Percentiles rank a stretch among this genome's conserved stretches.
These are phyloP conservation scores for Hylomyscus alleni DNA, from an alignment of 2,797 vertebrate genomes.

Conservation along the genomic window DNA sequence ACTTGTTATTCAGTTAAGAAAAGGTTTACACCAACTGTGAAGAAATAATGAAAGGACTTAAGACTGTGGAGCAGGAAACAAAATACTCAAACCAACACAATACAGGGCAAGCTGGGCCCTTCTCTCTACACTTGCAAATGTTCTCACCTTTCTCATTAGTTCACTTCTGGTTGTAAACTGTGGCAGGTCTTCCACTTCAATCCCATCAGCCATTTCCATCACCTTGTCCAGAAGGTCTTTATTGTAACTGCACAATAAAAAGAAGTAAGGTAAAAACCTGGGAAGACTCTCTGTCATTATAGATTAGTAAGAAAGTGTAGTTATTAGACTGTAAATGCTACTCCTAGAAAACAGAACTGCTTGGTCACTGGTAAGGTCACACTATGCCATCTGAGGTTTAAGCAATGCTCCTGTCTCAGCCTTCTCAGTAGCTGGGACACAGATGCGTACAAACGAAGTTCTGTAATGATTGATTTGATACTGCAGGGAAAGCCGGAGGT, in stretches of 20 bases:
- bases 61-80: background rate
- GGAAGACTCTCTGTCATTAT: background rate
- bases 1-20: slow-evolving; percentile 39
- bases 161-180: slow-evolving; percentile 95
- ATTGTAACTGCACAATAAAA: slow-evolving; percentile 90
- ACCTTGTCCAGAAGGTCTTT: slow-evolving; percentile 92
- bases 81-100: background rate
- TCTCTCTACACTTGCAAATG: slow-evolving; percentile 39
- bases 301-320: slow-evolving; percentile 41
- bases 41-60: slow-evolving; percentile 27
- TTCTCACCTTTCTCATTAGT: slow-evolving; percentile 91
- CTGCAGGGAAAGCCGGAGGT: background rate
- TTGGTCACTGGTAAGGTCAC: background rate
- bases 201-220: slow-evolving; percentile 93
- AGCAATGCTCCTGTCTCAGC: background rate
- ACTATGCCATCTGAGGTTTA: background rate
- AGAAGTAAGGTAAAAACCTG: slow-evolving; percentile 62
- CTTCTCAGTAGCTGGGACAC: background rate
- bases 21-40: slow-evolving; percentile 49
- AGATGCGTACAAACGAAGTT: background rate
- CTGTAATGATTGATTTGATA: slow-evolving; percentile 11
- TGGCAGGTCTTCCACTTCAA: slow-evolving; percentile 93
- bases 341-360: background rate
- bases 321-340: slow-evolving; percentile 44
- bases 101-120: background rate